Base-by-base conservation (phyloP, 2,797 vertebrate genomes). In the Ctenosaura bakeri region DNA sequence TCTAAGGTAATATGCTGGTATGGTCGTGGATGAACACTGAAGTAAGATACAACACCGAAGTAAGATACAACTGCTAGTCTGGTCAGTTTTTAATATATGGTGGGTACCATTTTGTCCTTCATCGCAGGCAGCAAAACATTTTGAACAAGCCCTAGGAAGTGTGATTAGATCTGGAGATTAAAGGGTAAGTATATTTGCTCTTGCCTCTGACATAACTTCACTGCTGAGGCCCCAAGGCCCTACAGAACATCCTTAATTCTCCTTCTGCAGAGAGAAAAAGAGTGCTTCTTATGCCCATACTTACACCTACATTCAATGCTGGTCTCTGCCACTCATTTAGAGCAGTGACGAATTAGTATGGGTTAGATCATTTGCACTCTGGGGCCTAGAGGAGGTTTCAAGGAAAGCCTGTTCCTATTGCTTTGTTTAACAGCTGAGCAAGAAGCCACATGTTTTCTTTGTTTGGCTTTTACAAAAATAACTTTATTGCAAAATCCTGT, bases 401-500 rank as follows among this genome's bases (percentile, higher is more conserved):
- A 69, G 82, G 85, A 93, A 94, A 95, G 88, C 74, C 84, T 89
- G 88, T 95, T 95, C 71, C 92, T 94, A 5, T 92, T 93, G 73
- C 83, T 92, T 88, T 92, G 78, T 81, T 73, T 93, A 91, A 94
- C 92, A 92, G 42, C 90, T 93, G 90, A 35, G 73, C 90, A 88
- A 90, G 92, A 90, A 4, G 59, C 93, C 93, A 89, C 66, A 91
- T 91, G 93, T 94, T 73, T 81, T 69, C 90, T 89, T 56, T 92
- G 52, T 94, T 94, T 94, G 83, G 66, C 91, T 94, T 94, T 96
- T 81, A 59, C 94, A 96, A 95, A 96, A 96, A 92, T 95, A 95
- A 79, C 86, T 93, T 94, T 93, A 93, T 96, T 96, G 94, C 92
- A 95, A 95, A 96, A 94, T 89, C 50, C 87, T 86, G 71, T 94